Conservation (phyloP, 2,797 vertebrate species). For the Labroides dimidiatus region DNA sequence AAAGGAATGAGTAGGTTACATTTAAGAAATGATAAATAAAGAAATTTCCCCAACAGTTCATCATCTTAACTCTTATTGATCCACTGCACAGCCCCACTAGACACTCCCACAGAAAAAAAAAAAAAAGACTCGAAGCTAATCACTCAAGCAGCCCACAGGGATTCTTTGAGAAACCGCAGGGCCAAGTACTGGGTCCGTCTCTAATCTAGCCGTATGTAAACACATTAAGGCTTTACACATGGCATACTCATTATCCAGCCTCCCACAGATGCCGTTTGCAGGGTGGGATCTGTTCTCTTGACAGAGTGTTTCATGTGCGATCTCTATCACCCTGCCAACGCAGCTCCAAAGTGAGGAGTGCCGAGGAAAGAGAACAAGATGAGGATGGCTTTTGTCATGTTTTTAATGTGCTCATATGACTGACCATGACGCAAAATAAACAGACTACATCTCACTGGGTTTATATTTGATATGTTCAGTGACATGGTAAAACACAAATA, state of each 20-base stretch:
- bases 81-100: slow-evolving; percentile 65
- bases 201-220: slow-evolving; percentile 80
- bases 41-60: slow-evolving; percentile 68
- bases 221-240: slow-evolving; percentile 75
- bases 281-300: slow-evolving; percentile 57
- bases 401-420: slow-evolving; percentile 17
- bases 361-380: slow-evolving; percentile 36
- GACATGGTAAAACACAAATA: not conserved
- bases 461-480: not conserved
- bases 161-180: slow-evolving; percentile 74
- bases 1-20: slow-evolving; percentile 45
- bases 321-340: slow-evolving; percentile 60
- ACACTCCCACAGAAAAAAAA: slow-evolving; percentile 53
- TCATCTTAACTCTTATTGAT: slow-evolving; percentile 81
- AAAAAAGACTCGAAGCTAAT: slow-evolving; percentile 78
- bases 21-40: slow-evolving; percentile 54
- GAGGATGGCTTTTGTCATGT: slow-evolving; percentile 10
- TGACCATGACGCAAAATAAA: slow-evolving; percentile 20
- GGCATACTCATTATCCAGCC: slow-evolving; percentile 65
- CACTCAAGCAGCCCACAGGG: slow-evolving; percentile 77
- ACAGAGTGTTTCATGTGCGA: slow-evolving; percentile 45
- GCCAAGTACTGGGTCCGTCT: slow-evolving; percentile 69
- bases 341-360: slow-evolving; percentile 32
- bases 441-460: not conserved
- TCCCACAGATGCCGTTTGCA: slow-evolving; percentile 60